These are phyloP conservation scores for Naso thynnoides DNA, from an alignment of 2,797 vertebrate genomes.

Conservation along the genomic window DNA sequence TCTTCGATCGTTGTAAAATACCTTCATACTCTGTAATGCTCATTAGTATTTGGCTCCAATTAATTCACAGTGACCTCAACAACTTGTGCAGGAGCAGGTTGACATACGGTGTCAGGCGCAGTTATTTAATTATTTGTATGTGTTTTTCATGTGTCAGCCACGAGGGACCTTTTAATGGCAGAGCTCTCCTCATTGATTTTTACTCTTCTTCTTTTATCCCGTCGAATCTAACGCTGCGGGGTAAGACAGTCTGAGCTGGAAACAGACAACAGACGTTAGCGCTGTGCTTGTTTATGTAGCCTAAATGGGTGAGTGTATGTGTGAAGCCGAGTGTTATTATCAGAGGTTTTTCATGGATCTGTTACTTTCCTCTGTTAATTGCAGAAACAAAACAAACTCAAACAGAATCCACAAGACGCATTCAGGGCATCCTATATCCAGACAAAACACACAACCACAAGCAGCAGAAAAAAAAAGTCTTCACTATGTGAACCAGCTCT, in stretches of 20 bases:
- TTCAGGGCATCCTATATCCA: slow-evolving; percentile 31
- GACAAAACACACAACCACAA: slow-evolving; percentile 24
- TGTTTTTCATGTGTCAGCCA: slow-evolving; percentile 60
- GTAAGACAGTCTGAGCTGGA: slow-evolving; percentile 23
- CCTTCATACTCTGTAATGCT: slow-evolving; percentile 17
- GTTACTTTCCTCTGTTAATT: slow-evolving; percentile 54
- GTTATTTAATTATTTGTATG: slow-evolving; percentile 49
- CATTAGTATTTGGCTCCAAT: slow-evolving; percentile 39
- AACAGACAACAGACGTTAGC: slow-evolving; percentile 27
- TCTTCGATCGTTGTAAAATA: slow-evolving; percentile 8
- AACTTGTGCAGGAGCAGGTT: slow-evolving; percentile 32
- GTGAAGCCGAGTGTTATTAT: slow-evolving; percentile 40
- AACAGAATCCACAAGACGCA: slow-evolving; percentile 46
- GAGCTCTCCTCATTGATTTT: slow-evolving; percentile 33
- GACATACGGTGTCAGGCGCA: slow-evolving; percentile 28
- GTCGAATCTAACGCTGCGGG: slow-evolving; percentile 4
- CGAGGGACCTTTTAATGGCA: slow-evolving; percentile 46
- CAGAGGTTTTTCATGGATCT: slow-evolving; percentile 30
- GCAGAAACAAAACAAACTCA: slow-evolving; percentile 54
- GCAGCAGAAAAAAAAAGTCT: slow-evolving; percentile 22
- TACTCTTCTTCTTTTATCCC: slow-evolving; percentile 17
- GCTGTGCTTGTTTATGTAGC: background rate
- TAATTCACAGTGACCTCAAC: slow-evolving; percentile 40
- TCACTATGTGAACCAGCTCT: slow-evolving; percentile 25
- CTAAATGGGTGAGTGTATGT: slow-evolving; percentile 1